phyloP scores from a whole-genome alignment of 2,797 vertebrate genomes.

The Hypotaenidia philippensis region DNA sequence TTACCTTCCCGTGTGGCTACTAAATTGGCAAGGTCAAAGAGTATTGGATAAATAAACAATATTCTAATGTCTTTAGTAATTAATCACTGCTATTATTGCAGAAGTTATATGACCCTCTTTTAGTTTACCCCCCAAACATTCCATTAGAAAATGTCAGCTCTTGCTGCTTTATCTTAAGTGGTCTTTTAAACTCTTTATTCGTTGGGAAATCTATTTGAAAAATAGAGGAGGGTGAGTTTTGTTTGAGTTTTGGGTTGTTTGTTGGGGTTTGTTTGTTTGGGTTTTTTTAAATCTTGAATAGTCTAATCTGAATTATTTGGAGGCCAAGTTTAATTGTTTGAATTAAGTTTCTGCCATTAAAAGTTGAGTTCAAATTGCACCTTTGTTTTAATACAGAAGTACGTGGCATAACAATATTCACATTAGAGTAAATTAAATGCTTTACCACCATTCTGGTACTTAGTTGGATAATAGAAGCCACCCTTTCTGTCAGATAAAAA shows the following conservation, averaged over 20 bases:
- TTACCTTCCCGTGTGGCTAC: not conserved
- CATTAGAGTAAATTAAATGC: conserved; percentile 9
- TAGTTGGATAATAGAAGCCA: not conserved
- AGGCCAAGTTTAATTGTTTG: not conserved
- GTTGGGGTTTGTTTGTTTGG: no score
- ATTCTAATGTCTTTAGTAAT: not conserved
- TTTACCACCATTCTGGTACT: not conserved
- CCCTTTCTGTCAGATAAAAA: not conserved
- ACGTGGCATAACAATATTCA: conserved; percentile 42
- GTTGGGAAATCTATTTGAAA: not conserved
- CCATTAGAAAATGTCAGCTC: not conserved
- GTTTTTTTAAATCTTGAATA: not conserved
- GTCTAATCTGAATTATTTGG: not conserved
- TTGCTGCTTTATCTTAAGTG: not conserved
- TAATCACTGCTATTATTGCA: not conserved
- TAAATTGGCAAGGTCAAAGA: not conserved
- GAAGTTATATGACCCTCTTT: not conserved
- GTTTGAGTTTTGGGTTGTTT: not conserved
- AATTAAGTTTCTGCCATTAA: not conserved
- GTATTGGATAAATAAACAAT: not conserved
- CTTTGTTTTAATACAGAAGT: conserved; percentile 30
- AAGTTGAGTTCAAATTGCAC: conserved; percentile 8
- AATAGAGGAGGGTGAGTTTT: not conserved
- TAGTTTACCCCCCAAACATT: not conserved
- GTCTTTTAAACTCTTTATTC: not conserved